Conservation (phyloP, 2,113 vertebrate genomes). For the Heteronetta atricapilla region DNA sequence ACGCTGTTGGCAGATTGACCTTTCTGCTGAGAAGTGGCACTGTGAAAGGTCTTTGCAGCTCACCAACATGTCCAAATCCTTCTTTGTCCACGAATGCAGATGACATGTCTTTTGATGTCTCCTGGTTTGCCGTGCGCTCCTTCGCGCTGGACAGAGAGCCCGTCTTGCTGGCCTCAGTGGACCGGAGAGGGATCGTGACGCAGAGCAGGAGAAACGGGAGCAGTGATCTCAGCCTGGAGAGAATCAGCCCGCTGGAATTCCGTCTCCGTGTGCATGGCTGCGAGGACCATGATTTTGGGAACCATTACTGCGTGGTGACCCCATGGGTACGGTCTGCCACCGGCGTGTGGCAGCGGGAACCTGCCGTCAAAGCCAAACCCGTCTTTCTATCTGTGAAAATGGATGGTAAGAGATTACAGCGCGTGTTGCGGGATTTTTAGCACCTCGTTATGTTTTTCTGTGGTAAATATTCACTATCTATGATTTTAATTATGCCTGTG, state of each 20-base stretch:
- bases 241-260: conserved; percentile 79
- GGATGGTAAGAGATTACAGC: conserved; percentile 80
- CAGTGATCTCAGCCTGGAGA: conserved; percentile 88
- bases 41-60: background rate
- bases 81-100: conserved; percentile 70
- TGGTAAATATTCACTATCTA: background rate
- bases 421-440: background rate
- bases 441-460: background rate
- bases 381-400: conserved; percentile 89
- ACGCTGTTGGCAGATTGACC: background rate
- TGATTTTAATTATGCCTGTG: background rate
- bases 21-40: background rate
- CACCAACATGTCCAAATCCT: background rate
- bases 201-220: conserved; percentile 82
- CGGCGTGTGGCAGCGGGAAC: conserved; percentile 84
- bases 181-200: conserved; percentile 84
- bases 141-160: conserved; percentile 71
- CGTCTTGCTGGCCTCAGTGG: conserved; percentile 77
- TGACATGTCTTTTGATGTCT: conserved; percentile 88
- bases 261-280: conserved; percentile 83
- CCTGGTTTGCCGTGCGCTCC: conserved; percentile 86
- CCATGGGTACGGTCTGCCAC: conserved; percentile 87
- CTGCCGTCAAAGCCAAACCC: conserved; percentile 80
- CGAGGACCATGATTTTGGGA: conserved; percentile 88
- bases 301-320: conserved; percentile 88